Evolutionary conservation across 2,113 vertebrate genomes (phyloP), one percentile per base, ranked within the genome.

Genomic region (Cryptoleucopteryx plumbea): DNA sequence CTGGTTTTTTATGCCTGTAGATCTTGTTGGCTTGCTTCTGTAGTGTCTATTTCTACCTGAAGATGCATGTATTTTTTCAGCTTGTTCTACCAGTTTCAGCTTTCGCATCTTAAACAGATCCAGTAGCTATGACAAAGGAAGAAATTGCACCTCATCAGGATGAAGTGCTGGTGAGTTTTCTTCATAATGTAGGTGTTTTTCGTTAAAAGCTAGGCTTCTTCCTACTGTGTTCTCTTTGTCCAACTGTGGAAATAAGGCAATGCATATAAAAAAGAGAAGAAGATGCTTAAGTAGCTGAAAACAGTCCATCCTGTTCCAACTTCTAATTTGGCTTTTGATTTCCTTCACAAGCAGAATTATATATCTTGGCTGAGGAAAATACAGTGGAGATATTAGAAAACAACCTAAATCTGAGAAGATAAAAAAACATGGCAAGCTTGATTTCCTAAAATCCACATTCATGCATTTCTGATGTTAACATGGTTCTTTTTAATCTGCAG

Each of bases 271-370:
- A 93, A 86, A 87, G 8, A 58, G 9, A 34, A 65, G 43, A 81
- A 85, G 50, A n/a, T 61, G n/a, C 36, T 74, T 68, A 86, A 34
- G 11, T 13, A 75, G 36, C 18, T 91, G 34, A 85, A 95, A 83
- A 58, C 22, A 53, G 17, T 77, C 43, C 13, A 9, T 66, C 40
- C 42, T 75, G 22, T 53, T 81, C 31, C 40, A 78, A 22, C 20
- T 91, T 88, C 38, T 86, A n/a, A 81, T 88, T 58, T n/a, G n/a
- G 9, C 65, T 91, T 94, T 93, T 86, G 15, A 73, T 88, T 90
- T 93, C 22, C 42, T 77, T 77, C n/a, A 36, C 3, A 61, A 80
- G 16, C 11, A 77, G 47, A 77, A 73, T 58, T 72, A 4, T 38
- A 4, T n/a, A n/a, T 81, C 20, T 86, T 82, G 25, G 12, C 56